Evolutionary conservation across 2,797 vertebrate genomes (phyloP).

Genomic region (Momotus momota): DNA sequence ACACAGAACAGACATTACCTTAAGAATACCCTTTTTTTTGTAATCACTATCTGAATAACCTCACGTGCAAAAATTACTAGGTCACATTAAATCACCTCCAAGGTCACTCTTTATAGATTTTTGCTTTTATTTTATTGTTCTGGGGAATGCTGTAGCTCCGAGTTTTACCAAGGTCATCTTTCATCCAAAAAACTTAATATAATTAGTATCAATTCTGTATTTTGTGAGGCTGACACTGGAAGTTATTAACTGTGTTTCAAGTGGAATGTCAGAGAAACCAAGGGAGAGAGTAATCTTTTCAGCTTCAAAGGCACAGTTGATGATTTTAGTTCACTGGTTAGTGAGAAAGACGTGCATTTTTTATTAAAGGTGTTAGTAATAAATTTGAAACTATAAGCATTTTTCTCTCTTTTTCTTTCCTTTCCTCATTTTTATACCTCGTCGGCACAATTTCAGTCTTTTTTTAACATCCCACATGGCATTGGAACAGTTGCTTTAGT

Average conservation of each 20-base stretch:
- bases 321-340: slow-evolving; percentile 70
- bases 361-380: slow-evolving; percentile 71
- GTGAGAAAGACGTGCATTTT: slow-evolving; percentile 56
- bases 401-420: slow-evolving; percentile 14
- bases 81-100: slow-evolving; percentile 53
- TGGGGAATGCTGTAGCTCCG: slow-evolving; percentile 29
- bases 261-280: slow-evolving; percentile 67
- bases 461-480: neutral
- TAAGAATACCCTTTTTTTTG: neutral
- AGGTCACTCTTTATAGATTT: slow-evolving; percentile 45
- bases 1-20: neutral
- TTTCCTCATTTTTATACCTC: neutral
- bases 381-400: slow-evolving; percentile 47
- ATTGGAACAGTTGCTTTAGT: neutral
- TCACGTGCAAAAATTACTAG: slow-evolving; percentile 38
- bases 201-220: slow-evolving; percentile 78
- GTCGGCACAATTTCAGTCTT: neutral
- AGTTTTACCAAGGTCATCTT: slow-evolving; percentile 73
- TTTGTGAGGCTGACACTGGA: slow-evolving; percentile 63
- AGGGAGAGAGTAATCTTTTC: slow-evolving; percentile 70
- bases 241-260: slow-evolving; percentile 78
- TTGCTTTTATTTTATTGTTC: slow-evolving; percentile 68
- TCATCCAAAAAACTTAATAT: slow-evolving; percentile 67
- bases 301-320: slow-evolving; percentile 74
- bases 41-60: neutral